Conservation (phyloP, 2,113 vertebrate species). For the Podilymbus podiceps region DNA sequence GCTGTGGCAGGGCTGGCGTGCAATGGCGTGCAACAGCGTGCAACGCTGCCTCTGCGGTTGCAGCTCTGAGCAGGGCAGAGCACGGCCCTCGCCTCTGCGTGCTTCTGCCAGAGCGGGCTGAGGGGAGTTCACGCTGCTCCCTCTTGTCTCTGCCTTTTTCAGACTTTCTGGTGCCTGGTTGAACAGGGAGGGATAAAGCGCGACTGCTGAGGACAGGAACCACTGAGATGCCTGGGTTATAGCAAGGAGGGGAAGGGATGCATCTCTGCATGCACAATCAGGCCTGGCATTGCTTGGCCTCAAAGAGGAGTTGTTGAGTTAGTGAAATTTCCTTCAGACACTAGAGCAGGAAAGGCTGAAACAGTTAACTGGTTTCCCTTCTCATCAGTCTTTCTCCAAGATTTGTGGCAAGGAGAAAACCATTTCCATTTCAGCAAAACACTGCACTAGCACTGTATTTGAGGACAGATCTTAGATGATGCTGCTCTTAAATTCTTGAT, state of each 20-base stretch:
- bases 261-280: neutral
- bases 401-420: neutral
- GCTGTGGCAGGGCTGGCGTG: fast-evolving
- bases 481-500: neutral
- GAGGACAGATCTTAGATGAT: neutral
- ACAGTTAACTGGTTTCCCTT: neutral
- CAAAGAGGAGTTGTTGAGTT: slow-evolving; percentile 60
- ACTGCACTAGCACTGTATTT: neutral
- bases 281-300: slow-evolving; percentile 21
- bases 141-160: neutral
- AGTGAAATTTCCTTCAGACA: slow-evolving; percentile 37
- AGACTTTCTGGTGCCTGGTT: neutral
- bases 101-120: neutral
- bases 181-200: neutral
- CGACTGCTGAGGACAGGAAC: neutral
- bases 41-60: neutral
- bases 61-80: neutral
- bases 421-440: neutral
- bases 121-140: neutral
- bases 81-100: neutral
- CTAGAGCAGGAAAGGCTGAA: neutral
- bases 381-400: neutral
- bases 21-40: fast-evolving
- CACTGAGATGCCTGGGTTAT: neutral
- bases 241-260: neutral